Evolutionary conservation across 1,140 invertebrate species (phyloP), one percentile per base, ranked within the genome.

Genomic region (Hermatobates lingyangjiaoensis): DNA sequence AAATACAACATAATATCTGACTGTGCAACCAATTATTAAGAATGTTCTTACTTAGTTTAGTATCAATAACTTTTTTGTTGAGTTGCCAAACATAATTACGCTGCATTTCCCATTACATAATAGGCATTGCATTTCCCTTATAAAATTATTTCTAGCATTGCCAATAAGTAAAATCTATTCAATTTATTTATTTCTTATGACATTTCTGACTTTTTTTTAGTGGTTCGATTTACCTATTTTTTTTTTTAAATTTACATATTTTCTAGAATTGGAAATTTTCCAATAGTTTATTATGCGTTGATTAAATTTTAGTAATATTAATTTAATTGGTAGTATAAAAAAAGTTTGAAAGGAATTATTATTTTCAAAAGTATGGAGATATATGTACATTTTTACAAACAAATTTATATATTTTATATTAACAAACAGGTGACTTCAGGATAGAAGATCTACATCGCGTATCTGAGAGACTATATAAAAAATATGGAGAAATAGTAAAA

Each of bases 361-460:
- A 3, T 3, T 14, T 10, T 47, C 21, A 18, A n/a, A 47, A 47
- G 45, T 12, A n/a, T n/a, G 27, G 15, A 7, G 20, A 44, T 44
- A 44, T 44, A 7, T 12, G 10, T 5, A 44, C 20, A 5, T 20
- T 14, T 44, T 10, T 44, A 10, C 10, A 10, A 10, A 20, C 5
- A 14, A 24, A 18, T 24, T 46, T 14, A 27, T 48, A 48, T 28
- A 15, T 28, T 18, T 10, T 48, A 28, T 48, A 28, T 48, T 18
- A 18, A 15, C 30, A 5, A 15, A 2, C 58, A 82, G 81, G 81
- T 52, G 71, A 78, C 14, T 84, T 81, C 55, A 75, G 79, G 57
- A 81, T 85, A 12, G 71, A 78, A 46, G 74, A 82, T 51, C 64
- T 86, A 23, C 81, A 85, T 61, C 80, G 81, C 64, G 73, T 84